phyloP scores from a whole-genome alignment of 2,888 invertebrate species.

The Mesoligia furuncula region DNA sequence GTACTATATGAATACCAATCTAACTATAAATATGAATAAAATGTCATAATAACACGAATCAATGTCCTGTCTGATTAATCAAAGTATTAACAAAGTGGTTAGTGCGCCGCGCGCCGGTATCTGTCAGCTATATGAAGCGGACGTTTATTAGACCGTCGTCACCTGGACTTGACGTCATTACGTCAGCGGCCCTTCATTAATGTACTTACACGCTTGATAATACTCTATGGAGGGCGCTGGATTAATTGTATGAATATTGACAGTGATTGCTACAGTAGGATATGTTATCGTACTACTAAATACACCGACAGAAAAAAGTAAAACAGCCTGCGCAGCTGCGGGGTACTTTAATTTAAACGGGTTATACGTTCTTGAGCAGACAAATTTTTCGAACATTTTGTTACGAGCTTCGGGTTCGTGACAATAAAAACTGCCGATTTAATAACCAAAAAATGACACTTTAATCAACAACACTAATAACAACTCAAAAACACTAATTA shows the following conservation, averaged over 20 bases:
- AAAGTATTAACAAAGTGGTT: conserved; percentile 11
- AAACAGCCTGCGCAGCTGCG: not conserved
- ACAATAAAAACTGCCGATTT: too few species aligned
- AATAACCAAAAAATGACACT: too few species aligned
- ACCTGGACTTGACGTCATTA: conserved; percentile 30
- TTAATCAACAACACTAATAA: too few species aligned
- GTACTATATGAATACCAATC: not conserved
- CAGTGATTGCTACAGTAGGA: not conserved
- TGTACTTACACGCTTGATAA: not conserved
- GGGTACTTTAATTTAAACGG: too few species aligned
- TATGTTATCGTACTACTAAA: not conserved
- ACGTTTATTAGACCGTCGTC: conserved; percentile 49
- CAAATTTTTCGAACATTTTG: too few species aligned
- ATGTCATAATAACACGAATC: not conserved
- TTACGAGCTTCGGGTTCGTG: too few species aligned
- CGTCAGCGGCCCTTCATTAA: conserved; percentile 32
- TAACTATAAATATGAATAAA: not conserved
- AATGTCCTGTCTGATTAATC: not conserved
- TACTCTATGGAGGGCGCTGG: not conserved
- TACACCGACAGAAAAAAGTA: not conserved
- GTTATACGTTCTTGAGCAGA: too few species aligned
- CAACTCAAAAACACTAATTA: too few species aligned
- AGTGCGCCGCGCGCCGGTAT: not conserved
- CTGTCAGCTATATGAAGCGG: conserved; percentile 12
- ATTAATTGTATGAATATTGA: not conserved